Percentiles rank a stretch among this genome's conserved stretches.
Evolutionary conservation across 2,113 vertebrate genomes (phyloP).

Genomic region (Anhinga anhinga): DNA sequence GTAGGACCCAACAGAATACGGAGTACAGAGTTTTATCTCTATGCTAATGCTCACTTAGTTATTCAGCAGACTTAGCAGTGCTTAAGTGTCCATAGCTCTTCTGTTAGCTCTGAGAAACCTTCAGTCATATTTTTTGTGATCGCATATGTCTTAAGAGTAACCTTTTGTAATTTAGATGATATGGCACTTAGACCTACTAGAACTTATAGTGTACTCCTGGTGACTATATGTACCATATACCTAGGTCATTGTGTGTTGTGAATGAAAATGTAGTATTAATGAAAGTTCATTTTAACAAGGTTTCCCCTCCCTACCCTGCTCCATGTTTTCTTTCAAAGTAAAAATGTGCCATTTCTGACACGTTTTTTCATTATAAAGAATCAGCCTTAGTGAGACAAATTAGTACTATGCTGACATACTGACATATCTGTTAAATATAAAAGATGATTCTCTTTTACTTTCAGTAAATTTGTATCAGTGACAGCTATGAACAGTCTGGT

Average conservation of each 20-base stretch:
- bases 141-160: background rate
- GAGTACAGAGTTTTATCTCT: background rate
- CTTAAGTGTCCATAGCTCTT: background rate
- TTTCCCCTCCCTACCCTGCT: background rate
- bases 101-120: background rate
- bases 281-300: background rate
- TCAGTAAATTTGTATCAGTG: conserved; percentile 11
- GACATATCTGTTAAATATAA: conserved; percentile 44
- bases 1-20: background rate
- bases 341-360: conserved; percentile 51
- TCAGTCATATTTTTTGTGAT: background rate
- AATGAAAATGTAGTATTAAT: background rate
- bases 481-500: conserved; percentile 34
- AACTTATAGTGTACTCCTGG: background rate
- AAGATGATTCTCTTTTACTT: conserved; percentile 25
- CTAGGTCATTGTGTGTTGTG: background rate
- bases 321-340: background rate
- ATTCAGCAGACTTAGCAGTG: background rate
- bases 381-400: conserved; percentile 2
- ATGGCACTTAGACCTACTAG: background rate
- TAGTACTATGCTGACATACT: conserved; percentile 44
- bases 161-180: background rate
- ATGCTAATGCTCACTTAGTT: background rate
- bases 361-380: conserved; percentile 32
- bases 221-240: background rate